These are phyloP conservation scores for Emydura subglobosa DNA, from an alignment of 2,113 vertebrate genomes.

Conservation along the genomic window DNA sequence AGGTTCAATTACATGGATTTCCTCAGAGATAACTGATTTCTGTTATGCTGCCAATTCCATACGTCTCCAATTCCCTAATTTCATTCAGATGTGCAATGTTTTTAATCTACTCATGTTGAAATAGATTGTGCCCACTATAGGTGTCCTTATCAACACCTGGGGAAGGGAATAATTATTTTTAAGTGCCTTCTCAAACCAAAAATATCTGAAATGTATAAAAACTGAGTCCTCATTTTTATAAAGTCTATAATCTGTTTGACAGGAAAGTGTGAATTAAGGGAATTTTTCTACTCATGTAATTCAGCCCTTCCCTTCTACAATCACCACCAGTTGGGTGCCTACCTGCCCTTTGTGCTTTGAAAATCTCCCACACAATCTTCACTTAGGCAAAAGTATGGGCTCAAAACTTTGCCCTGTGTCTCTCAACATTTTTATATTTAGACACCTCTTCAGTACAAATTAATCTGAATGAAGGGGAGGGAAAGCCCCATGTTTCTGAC, in stretches of 20 bases:
- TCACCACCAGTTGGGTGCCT: background rate
- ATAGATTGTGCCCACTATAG: background rate
- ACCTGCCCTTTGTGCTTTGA: background rate
- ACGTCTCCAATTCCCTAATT: slow-evolving; percentile 18
- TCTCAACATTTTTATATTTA: background rate
- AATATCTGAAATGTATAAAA: slow-evolving; percentile 13
- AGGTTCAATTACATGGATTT: slow-evolving; percentile 14
- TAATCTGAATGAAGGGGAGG: accelerated
- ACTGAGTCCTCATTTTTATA: background rate
- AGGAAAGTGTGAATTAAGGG: background rate
- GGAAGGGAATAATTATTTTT: slow-evolving; percentile 14
- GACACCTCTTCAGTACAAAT: background rate
- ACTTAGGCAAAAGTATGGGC: accelerated
- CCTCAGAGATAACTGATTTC: background rate
- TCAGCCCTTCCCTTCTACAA: background rate
- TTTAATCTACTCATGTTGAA: background rate
- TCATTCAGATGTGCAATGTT: background rate
- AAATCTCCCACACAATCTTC: background rate
- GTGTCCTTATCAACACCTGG: background rate
- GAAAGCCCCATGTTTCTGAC: background rate
- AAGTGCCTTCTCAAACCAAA: background rate
- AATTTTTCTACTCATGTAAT: background rate
- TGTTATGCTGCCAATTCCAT: background rate
- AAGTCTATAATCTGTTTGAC: background rate
- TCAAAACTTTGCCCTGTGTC: background rate